These are phyloP conservation scores for Chaenogobius annularis DNA, from an alignment of 2,113 vertebrate genomes.

Conservation along the genomic window DNA sequence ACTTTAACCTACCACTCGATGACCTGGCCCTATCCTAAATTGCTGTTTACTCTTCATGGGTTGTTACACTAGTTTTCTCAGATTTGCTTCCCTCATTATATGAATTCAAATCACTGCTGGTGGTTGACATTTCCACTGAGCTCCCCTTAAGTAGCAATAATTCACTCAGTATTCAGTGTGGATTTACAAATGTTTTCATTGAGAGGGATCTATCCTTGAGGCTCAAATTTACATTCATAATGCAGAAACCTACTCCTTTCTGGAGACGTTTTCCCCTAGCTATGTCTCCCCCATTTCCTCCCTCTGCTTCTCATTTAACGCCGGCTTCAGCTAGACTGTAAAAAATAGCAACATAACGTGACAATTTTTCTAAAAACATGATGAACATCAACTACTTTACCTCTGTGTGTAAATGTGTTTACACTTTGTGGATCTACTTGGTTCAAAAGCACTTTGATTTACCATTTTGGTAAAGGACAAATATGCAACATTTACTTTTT, in stretches of 20 bases:
- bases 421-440: neutral
- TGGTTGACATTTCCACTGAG: constrained; percentile 11
- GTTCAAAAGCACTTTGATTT: neutral
- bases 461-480: too few species aligned
- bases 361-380: constrained; percentile 59
- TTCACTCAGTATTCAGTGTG: constrained; percentile 10
- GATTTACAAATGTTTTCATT: constrained; percentile 15
- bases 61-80: constrained; percentile 3
- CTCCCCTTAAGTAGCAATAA: constrained; percentile 10
- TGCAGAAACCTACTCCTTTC: constrained; percentile 28
- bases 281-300: constrained; percentile 46
- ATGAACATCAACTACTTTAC: constrained; percentile 53
- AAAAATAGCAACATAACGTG: constrained; percentile 52
- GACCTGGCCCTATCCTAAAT: constrained; percentile 1
- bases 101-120: constrained; percentile 2
- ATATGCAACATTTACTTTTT: too few species aligned
- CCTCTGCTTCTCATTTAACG: constrained; percentile 44
- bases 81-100: constrained; percentile 5
- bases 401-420: constrained; percentile 44
- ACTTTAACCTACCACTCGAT: neutral
- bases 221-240: constrained; percentile 37
- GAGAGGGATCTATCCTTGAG: constrained; percentile 18
- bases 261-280: constrained; percentile 47
- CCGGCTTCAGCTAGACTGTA: constrained; percentile 18
- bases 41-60: neutral